Percentiles rank a stretch among this genome's conserved stretches.
These are phyloP conservation scores for Lagenorhynchus albirostris DNA, from an alignment of 2,113 vertebrate species.

Conservation along the genomic window DNA sequence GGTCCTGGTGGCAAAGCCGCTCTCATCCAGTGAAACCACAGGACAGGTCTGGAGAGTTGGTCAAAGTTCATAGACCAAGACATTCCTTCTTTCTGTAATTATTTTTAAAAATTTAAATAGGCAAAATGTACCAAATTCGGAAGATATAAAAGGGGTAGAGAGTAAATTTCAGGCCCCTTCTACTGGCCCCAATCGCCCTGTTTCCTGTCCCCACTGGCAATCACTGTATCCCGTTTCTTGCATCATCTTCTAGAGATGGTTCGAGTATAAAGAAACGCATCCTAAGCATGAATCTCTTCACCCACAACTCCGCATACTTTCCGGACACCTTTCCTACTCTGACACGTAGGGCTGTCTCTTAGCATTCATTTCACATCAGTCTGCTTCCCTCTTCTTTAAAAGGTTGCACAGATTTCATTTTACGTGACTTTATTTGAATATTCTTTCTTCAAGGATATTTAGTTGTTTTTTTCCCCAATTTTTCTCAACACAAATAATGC, in stretches of 20 bases:
- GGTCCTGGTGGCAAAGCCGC: too few species aligned
- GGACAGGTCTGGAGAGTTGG: background rate
- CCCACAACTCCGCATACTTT: rapidly evolving
- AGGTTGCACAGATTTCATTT: background rate
- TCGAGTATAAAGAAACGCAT: background rate
- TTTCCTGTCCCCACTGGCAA: background rate
- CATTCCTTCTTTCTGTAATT: background rate
- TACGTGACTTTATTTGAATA: background rate
- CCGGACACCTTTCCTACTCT: rapidly evolving
- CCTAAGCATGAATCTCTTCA: rapidly evolving
- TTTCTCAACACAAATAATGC: background rate
- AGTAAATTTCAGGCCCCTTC: too few species aligned
- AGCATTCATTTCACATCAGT: background rate
- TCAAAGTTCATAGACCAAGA: background rate
- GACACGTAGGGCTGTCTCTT: rapidly evolving
- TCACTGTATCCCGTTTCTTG: background rate
- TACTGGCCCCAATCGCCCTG: background rate
- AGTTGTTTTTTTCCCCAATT: background rate
- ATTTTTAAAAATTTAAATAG: background rate
- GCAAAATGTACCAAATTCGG: background rate
- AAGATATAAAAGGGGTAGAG: background rate
- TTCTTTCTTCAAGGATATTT: background rate
- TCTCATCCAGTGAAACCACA: background rate
- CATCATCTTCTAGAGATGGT: background rate
- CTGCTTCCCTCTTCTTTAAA: background rate